These are phyloP conservation scores for Folsomia candida DNA, from an alignment of 2,888 invertebrate genomes.

Conservation along the genomic window DNA sequence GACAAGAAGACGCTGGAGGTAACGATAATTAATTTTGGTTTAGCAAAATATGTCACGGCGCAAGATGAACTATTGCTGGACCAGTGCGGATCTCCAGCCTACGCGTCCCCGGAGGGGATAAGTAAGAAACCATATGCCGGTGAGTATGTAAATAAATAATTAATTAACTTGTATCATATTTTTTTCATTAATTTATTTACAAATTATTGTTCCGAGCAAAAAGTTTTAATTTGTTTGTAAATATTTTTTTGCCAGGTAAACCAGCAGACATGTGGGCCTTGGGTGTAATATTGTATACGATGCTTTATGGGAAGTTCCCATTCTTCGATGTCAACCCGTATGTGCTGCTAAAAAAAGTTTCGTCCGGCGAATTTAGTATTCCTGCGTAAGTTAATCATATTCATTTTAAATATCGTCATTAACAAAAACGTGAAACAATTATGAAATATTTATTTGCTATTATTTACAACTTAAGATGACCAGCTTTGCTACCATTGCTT, in stretches of 20 bases:
- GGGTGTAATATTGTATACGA: slow-evolving; percentile 74
- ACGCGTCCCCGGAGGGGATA: slow-evolving; percentile 76
- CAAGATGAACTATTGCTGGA: slow-evolving; percentile 70
- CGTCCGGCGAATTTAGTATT: slow-evolving; percentile 69
- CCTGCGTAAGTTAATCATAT: slow-evolving; percentile 72
- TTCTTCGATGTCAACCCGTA: slow-evolving; percentile 73
- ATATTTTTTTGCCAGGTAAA: slow-evolving; percentile 56
- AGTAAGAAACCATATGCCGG: slow-evolving; percentile 73
- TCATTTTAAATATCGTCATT: slow-evolving; percentile 56
- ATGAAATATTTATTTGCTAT: no score
- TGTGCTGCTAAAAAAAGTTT: slow-evolving; percentile 72
- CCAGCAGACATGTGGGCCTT: slow-evolving; percentile 82
- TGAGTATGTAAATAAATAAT: slow-evolving; percentile 32
- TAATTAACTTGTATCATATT: neutral
- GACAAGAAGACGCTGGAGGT: slow-evolving; percentile 65
- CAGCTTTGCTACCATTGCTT: no score
- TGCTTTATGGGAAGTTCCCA: slow-evolving; percentile 77
- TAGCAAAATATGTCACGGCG: slow-evolving; percentile 71
- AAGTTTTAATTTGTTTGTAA: neutral
- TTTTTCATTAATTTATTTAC: neutral
- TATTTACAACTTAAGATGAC: no score
- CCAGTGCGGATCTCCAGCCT: slow-evolving; percentile 75
- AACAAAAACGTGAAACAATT: no score
- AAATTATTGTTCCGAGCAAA: no score
- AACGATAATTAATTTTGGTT: slow-evolving; percentile 72